A percentile compares a stretch with the other conserved stretches of the same genome.
phyloP scores from a whole-genome alignment of 2,888 invertebrate genomes.

The Agrotis ipsilon region DNA sequence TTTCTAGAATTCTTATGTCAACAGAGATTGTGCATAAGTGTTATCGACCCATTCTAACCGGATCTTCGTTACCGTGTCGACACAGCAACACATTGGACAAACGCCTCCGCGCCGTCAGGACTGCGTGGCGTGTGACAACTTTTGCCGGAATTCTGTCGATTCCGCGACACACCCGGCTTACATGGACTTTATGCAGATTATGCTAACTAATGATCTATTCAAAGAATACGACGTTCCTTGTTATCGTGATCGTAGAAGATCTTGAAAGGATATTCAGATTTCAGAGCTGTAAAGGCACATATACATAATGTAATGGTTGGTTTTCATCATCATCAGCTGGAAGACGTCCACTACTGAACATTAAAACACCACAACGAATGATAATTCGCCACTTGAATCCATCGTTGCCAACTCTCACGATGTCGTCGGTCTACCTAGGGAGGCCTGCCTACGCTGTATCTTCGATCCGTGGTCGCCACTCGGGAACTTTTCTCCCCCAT shows the following conservation, averaged over 20 bases:
- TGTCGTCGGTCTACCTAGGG: too few relatives aligned
- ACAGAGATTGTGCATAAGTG: too few relatives aligned
- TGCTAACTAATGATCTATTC: constrained; percentile 4
- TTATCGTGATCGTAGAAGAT: neutral
- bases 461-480: too few relatives aligned
- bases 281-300: neutral
- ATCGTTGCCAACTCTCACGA: too few relatives aligned
- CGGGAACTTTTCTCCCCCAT: too few relatives aligned
- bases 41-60: neutral
- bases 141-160: constrained; percentile 66
- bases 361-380: too few relatives aligned
- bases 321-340: too few relatives aligned
- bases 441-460: too few relatives aligned
- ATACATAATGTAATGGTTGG: too few relatives aligned
- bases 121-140: constrained; percentile 72
- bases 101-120: constrained; percentile 19
- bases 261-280: neutral
- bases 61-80: constrained; percentile 17
- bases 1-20: too few relatives aligned
- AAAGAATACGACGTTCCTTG: neutral
- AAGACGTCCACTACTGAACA: too few relatives aligned
- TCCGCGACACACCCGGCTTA: constrained; percentile 61
- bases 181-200: constrained; percentile 47
- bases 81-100: constrained; percentile 46
- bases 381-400: too few relatives aligned